Conservation (phyloP, 2,888 invertebrate genomes). For the Pristionchus mayeri region DNA sequence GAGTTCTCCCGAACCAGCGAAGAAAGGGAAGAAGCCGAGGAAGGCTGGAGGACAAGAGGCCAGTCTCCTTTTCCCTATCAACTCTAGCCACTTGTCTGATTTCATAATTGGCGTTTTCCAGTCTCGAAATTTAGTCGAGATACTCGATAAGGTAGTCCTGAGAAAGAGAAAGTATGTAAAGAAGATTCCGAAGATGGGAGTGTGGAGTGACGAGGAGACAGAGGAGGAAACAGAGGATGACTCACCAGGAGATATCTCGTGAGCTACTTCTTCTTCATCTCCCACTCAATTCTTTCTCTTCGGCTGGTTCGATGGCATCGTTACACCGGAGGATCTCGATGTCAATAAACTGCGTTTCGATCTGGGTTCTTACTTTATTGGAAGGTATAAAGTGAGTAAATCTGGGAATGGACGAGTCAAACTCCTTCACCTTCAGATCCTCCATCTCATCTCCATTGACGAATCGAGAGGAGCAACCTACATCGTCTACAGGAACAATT, state of each 20-base stretch:
- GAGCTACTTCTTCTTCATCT: background rate
- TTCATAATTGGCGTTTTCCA: background rate
- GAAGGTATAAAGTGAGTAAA: slow-evolving; percentile 29
- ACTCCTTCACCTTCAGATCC: background rate
- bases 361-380: background rate
- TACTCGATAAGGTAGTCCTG: background rate
- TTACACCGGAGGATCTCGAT: background rate
- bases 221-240: background rate
- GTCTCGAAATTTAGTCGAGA: background rate
- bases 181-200: background rate
- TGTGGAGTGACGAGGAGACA: background rate
- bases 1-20: background rate
- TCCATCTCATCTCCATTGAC: background rate
- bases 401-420: background rate
- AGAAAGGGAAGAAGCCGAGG: background rate
- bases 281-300: background rate
- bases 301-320: slow-evolving; percentile 35
- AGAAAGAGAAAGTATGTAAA: too few relatives aligned
- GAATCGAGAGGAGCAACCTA: slow-evolving; percentile 23
- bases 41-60: background rate
- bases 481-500: background rate
- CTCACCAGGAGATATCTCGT: background rate
- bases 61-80: too few relatives aligned
- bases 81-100: background rate
- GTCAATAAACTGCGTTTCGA: background rate